Conservation (phyloP, 1,140 invertebrate genomes). For the Homalodisca vitripennis region DNA sequence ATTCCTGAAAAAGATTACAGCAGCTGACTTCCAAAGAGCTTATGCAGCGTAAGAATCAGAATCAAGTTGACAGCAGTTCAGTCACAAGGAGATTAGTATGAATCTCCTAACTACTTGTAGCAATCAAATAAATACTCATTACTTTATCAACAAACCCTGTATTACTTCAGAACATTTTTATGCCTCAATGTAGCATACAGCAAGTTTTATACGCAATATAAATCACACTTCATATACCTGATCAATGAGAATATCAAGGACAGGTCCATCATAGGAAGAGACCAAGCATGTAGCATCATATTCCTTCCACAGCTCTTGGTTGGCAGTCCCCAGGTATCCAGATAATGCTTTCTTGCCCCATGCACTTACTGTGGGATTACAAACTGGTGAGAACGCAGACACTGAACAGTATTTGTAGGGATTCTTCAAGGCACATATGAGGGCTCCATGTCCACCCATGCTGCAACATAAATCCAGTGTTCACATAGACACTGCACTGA, state of each 20-base stretch:
- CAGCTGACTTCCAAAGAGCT: too few relatives aligned
- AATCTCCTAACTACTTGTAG: background rate
- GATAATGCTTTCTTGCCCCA: conserved; percentile 90
- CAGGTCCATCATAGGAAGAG: conserved; percentile 81
- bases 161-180: too few relatives aligned
- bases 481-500: too few relatives aligned
- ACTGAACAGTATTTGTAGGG: conserved; percentile 87
- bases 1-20: too few relatives aligned
- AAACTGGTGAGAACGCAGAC: conserved; percentile 96
- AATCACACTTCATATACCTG: too few relatives aligned
- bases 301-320: conserved; percentile 67
- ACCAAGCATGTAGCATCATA: conserved; percentile 90
- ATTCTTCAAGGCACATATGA: conserved; percentile 90
- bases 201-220: too few relatives aligned
- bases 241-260: conserved; percentile 83
- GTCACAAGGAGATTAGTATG: background rate
- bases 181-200: too few relatives aligned
- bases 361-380: conserved; percentile 77
- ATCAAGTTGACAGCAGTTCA: too few relatives aligned
- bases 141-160: too few relatives aligned
- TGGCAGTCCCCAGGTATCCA: conserved; percentile 81
- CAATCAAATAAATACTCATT: too few relatives aligned
- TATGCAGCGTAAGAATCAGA: too few relatives aligned
- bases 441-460: conserved; percentile 97
- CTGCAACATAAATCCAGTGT: too few relatives aligned